Conservation (phyloP, 2,797 vertebrate genomes). For the Pantherophis alleghaniensis region DNA sequence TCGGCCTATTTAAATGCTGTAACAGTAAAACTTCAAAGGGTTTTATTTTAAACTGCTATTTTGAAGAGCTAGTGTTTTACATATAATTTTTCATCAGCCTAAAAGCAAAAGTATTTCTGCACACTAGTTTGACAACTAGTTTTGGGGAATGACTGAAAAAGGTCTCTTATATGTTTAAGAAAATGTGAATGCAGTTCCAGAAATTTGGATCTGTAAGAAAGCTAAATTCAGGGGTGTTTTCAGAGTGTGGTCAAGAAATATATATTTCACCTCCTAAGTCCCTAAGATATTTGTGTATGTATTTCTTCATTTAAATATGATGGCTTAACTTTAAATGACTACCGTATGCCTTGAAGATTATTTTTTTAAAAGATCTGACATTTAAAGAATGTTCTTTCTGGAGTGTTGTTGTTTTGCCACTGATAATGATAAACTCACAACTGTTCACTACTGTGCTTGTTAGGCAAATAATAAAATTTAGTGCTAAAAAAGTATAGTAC, state of each 20-base stretch:
- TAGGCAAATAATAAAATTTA: background rate
- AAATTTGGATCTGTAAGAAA: background rate
- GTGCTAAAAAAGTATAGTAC: background rate
- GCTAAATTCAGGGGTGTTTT: background rate
- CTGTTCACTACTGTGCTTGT: background rate
- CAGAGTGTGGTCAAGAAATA: background rate
- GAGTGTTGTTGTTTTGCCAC: background rate
- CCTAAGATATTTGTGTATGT: background rate
- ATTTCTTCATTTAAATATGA: background rate
- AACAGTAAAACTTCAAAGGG: constrained; percentile 23
- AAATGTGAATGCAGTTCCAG: background rate
- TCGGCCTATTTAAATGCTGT: background rate
- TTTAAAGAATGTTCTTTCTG: background rate
- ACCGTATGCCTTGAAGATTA: background rate
- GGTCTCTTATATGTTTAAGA: background rate
- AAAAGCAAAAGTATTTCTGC: constrained; percentile 1
- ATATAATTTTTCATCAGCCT: background rate
- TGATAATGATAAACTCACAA: background rate
- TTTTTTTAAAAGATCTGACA: background rate
- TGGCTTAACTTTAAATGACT: background rate
- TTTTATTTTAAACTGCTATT: constrained; percentile 1
- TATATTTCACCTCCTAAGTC: background rate
- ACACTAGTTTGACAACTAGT: background rate
- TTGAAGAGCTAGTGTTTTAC: background rate
- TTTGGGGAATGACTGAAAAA: background rate